Evolutionary conservation across 2,888 invertebrate genomes (phyloP).

Genomic region (Carterocephalus palaemon): DNA sequence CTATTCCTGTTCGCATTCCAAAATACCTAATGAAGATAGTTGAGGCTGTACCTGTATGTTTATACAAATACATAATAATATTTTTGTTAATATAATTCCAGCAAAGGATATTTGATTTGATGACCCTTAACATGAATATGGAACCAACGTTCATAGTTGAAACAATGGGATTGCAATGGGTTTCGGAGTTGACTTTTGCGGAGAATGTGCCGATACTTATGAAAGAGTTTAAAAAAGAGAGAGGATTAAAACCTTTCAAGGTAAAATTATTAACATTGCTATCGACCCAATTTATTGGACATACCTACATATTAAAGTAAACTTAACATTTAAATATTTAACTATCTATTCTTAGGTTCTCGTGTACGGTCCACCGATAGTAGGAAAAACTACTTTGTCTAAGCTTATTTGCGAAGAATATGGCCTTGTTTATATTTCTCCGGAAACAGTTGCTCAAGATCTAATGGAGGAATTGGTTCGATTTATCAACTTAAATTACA

Average conservation of each 20-base stretch:
- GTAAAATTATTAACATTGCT: conserved; percentile 33
- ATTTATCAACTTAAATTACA: too few species aligned
- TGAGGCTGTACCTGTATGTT: too few species aligned
- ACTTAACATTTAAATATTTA: neutral
- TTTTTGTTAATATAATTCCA: conserved; percentile 38
- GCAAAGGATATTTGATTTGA: conserved; percentile 78
- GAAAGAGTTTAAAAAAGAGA: conserved; percentile 70
- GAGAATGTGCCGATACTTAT: conserved; percentile 67
- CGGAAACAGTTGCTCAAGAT: conserved; percentile 75
- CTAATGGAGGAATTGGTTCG: conserved; percentile 77
- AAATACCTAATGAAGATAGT: too few species aligned
- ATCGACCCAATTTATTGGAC: neutral
- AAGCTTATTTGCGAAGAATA: conserved; percentile 78
- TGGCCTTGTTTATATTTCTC: conserved; percentile 76
- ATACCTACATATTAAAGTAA: neutral
- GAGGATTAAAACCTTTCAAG: conserved; percentile 79
- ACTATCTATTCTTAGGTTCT: conserved; percentile 59
- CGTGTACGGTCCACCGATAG: conserved; percentile 82
- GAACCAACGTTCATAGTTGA: conserved; percentile 78
- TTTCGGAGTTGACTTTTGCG: conserved; percentile 71
- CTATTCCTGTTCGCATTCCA: too few species aligned
- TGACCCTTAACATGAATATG: conserved; percentile 79
- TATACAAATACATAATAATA: neutral
- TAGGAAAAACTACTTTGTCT: conserved; percentile 81
- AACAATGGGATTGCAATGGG: conserved; percentile 73